Evolutionary conservation across 2,888 invertebrate genomes (phyloP), one percentile per base, ranked within the genome.

Genomic region (Gonocerus acuteangulatus): DNA sequence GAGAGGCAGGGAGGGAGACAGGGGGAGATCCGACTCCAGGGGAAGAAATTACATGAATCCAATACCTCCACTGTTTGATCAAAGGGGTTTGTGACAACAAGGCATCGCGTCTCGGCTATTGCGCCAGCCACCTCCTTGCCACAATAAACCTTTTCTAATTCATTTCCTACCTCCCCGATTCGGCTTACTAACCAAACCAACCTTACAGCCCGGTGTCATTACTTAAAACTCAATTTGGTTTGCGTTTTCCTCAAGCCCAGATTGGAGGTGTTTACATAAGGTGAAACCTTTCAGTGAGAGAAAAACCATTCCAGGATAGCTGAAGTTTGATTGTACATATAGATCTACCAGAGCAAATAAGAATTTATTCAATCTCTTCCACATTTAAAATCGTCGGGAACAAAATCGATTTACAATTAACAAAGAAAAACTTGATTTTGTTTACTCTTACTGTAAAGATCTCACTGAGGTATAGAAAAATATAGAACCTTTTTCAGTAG

Each of bases 21-120:
- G 51, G 51, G 34, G 9, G 21, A 7, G 3, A 11, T 47, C 47
- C 13, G 15, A 42, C 44, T 18, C 44, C 44, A 16, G 44, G 54
- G 34, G 58, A 59, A 59, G 59, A 59, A 59, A 59, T 59, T 59
- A 59, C 59, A 59, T 48, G 13, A 48, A 59, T 48, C 59, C 59
- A 59, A 59, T 59, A 59, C 48, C 48, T 49, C 27, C 57, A 57
- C 48, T 59, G 59, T 59, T 59, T 59, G 59, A 59, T 59, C 59
- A 59, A 59, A 59, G 59, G 44, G 59, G 59, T 59, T 57, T 47
- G 59, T 48, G 48, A 59, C 59, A 59, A 48, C 34, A 48, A 48
- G 48, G 58, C 32, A 54, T 57, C 42, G 57, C 27, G 47, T 2
- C 15, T 15, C 39, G n/a, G 39, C 39, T n/a, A 39, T 39, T 39